Base-by-base conservation (phyloP, 2,797 vertebrate species). In the Sylvia borin region DNA sequence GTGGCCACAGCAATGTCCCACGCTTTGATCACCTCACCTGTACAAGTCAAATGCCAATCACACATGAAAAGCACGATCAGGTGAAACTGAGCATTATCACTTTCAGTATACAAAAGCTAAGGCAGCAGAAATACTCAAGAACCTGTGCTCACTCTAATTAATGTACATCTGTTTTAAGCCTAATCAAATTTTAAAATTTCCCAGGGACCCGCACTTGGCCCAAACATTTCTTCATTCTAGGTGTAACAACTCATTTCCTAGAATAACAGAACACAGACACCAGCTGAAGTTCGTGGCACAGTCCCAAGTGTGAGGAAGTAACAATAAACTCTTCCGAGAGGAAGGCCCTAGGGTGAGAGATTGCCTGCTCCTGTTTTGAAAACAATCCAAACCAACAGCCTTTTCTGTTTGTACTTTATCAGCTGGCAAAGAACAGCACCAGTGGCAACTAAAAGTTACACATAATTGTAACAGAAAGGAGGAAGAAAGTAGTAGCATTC, bases 1-100 rank as follows among this genome's bases (percentile, higher is more conserved):
- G 99, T 99, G 4, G 98, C 99, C 31, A 99, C 97, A 20, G 99
- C 99, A 29, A 99, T 98, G 96, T 99, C 99, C 99, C 99, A 99
- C 32, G 99, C 99, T 97, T 99, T 99, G 96, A 99, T 99, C 85
- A 99, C 99, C 96, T 99, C 99, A 94, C 99, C 99, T 99, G 34
- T 25, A 22, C 29, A 92, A 89, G 42, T 13, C 50, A 95, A 48
- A 96, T 25, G 43, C 60, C 64, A 80, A 60, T 10, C 55, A 83
- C 22, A 16, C 8, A 16, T 9, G 29, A 86, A 74, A 90, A 40
- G 26, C 42, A 20, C 1, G 4, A 66, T 7, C 36, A 55, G 34
- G 34, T 68, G 40, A 93, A 85, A 89, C 10, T 10, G 17, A 87
- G 36, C 38, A 89, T 66, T 25, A 34, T 48, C 21, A 13, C 14